Conservation (phyloP, 2,113 vertebrate species). For the Poecilia latipinna region DNA sequence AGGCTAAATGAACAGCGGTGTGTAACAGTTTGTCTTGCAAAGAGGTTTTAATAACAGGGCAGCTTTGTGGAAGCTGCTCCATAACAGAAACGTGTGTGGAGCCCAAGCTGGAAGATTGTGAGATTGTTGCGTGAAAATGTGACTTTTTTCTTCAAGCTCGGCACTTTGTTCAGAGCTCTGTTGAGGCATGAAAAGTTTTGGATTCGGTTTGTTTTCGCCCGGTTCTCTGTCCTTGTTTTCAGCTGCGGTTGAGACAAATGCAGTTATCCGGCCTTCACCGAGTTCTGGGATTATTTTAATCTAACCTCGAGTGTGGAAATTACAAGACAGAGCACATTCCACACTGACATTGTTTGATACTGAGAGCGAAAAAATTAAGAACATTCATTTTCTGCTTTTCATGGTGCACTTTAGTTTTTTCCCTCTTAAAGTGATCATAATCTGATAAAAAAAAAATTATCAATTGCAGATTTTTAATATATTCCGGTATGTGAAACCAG, state of each 20-base stretch:
- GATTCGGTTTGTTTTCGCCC: no score
- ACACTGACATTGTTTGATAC: background rate
- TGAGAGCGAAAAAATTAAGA: no score
- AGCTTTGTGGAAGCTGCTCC: conserved; percentile 20
- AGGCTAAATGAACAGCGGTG: conserved; percentile 10
- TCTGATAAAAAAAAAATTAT: no score
- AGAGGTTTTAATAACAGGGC: conserved; percentile 50
- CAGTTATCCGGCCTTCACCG: background rate
- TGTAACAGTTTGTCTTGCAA: conserved; percentile 28
- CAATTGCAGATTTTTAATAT: no score
- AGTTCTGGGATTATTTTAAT: background rate
- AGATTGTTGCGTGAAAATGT: conserved; percentile 2
- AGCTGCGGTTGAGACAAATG: background rate
- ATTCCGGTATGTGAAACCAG: background rate
- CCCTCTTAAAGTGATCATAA: no score
- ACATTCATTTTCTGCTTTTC: no score
- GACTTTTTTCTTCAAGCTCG: no score
- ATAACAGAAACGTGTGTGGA: conserved; percentile 22
- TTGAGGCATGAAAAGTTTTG: no score
- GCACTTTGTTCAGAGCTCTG: no score
- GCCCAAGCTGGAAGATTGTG: conserved; percentile 26
- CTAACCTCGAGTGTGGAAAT: background rate
- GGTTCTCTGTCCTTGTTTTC: no score
- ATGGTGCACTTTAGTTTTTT: no score
- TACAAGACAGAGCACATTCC: background rate